Evolutionary conservation across 1,140 invertebrate species (phyloP), one percentile per base, ranked within the genome.

Genomic region (Popillia japonica): DNA sequence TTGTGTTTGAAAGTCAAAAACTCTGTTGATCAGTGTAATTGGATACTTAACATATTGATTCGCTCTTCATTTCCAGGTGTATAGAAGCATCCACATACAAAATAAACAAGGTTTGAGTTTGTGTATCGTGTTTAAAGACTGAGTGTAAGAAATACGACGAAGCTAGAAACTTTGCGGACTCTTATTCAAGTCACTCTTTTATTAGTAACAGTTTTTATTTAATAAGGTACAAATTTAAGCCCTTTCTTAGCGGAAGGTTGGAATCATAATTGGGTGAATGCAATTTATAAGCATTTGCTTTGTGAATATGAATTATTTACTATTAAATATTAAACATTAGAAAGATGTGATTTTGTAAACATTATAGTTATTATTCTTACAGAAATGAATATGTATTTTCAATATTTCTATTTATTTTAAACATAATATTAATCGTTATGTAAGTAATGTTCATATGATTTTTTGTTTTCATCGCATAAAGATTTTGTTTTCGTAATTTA

Each of bases 151-250:
- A 48, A 14, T 3, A 48, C 2, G 44, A n/a, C 10, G n/a, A 48
- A 48, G 41, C 10, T 14, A 48, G 2, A 10, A 14, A 6, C 3
- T 3, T 48, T 48, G 10, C n/a, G 44, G 44, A 48, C 44, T 6
- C 10, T 14, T 48, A 48, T 48, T 6, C n/a, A 48, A 42, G 44
- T 48, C 44, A 48, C 44, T 48, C n/a, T 48, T 48, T 55, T 55
- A 55, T 55, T 55, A 17, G 17, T 6, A 6, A 14, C 20, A 2
- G 59, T 61, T 68, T 68, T 68, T 68, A 68, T 34, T 68, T 68
- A 27, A 68, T 68, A 68, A 68, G 61, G 61, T 68, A 68, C 61
- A 68, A 68, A 68, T 68, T 22, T 68, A 11, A 27, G 22, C 8
- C 61, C 27, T 68, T 23, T 34, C 27, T 6, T 20, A 68, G 20